These are phyloP conservation scores for Orestias chungarensis DNA, from an alignment of 2,797 vertebrate genomes.

Conservation along the genomic window DNA sequence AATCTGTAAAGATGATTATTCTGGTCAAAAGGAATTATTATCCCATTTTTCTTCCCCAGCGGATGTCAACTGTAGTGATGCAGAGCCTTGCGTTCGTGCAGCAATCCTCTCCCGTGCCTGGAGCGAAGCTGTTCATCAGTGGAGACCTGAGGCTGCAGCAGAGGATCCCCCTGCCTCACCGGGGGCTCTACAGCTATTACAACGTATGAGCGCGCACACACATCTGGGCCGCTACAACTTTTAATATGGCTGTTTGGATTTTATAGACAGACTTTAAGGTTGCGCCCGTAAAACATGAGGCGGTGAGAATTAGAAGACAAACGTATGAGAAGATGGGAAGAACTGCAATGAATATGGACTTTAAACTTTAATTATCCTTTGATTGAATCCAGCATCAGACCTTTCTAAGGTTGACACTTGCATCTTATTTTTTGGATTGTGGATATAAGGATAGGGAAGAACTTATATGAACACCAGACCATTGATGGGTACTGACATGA, in stretches of 20 bases:
- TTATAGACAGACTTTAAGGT: background rate
- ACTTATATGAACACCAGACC: background rate
- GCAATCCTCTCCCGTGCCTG: constrained; percentile 86
- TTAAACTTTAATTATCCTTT: background rate
- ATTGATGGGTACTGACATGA: background rate
- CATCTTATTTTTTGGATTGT: too few species aligned
- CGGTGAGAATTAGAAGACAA: background rate
- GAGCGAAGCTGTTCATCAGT: constrained; percentile 85
- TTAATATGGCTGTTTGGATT: too few species aligned
- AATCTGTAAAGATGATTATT: background rate
- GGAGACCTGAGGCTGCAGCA: constrained; percentile 92
- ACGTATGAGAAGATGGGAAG: background rate
- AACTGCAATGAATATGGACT: background rate
- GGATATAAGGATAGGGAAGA: background rate
- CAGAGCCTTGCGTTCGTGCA: constrained; percentile 92
- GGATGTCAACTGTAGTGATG: constrained; percentile 93
- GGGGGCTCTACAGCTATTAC: constrained; percentile 86
- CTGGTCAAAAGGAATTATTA: background rate
- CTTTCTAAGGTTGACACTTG: background rate
- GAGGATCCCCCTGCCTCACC: constrained; percentile 83
- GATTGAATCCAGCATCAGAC: background rate
- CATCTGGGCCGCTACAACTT: too few species aligned
- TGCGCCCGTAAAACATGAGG: background rate
- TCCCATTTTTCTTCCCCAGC: constrained; percentile 71
- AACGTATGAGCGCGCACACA: constrained; percentile 80